Evolutionary conservation across 1,140 invertebrate species (phyloP), one percentile per base, ranked within the genome.

Genomic region (Agrypnia vestita): DNA sequence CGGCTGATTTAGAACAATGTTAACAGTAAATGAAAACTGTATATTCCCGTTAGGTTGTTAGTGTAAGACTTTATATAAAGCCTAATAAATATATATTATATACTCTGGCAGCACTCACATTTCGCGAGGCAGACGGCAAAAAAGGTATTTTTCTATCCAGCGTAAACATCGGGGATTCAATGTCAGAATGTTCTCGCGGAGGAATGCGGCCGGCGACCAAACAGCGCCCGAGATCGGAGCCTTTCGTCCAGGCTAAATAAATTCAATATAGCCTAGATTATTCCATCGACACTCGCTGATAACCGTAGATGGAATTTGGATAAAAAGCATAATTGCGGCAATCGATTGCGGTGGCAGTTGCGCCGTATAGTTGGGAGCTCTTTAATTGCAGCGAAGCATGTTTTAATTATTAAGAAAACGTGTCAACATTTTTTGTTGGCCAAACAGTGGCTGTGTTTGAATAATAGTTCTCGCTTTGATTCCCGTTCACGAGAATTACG

Each of bases 141-240:
- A 76, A 80, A 76, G 59, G 55, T 76, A 80, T 80, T 71, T 75
- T 71, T 80, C 79, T 76, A 80, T 76, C 62, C 74, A 47, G 67
- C 44, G 72, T 35, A 64, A 51, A 56, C 79, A 76, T 49, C 46
- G 80, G 21, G 61, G 59, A 56, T 71, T 71, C 74, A 80, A 80
- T 71, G 79, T 81, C 80, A 73, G 80, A 72, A 81, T 77, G 80
- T 53, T 51, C 51, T 64, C 43, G 62, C 43, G 46, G 21, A 77
- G 75, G 80, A 81, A 78, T 78, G 76, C 46, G 53, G 76, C 25
- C 67, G 46, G 64, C 19, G 55, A 49, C 43, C 62, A 47, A 46
- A 67, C 25, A 35, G 1, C 62, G 44, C 4, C 15, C 15, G 62
- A 67, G 43, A 46, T 46, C 62, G 35, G 13, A 46, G 4, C 62